phyloP scores from a whole-genome alignment of 2,113 vertebrate genomes.

The Cololabis saira region DNA sequence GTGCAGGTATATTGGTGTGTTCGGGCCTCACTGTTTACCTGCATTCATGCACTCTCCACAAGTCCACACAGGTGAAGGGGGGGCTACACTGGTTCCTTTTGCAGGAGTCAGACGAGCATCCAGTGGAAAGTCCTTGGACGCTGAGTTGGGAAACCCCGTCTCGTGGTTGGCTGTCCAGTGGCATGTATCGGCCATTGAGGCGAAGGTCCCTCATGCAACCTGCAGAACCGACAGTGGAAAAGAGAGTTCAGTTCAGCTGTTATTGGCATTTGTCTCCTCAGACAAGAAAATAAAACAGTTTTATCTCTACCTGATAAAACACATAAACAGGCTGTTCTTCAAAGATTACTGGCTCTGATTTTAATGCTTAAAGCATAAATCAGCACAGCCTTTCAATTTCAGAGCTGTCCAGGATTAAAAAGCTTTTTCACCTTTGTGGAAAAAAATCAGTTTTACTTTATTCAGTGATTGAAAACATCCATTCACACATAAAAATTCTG shows the following conservation, averaged over 20 bases:
- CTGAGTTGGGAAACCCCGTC: conserved; percentile 85
- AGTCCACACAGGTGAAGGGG: conserved; percentile 87
- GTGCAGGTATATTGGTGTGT: not conserved
- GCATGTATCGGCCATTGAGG: conserved; percentile 86
- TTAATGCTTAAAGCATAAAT: too few relatives aligned
- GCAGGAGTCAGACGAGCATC: conserved; percentile 89
- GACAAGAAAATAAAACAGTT: conserved; percentile 5
- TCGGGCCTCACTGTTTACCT: conserved; percentile 72
- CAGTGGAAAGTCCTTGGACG: conserved; percentile 82
- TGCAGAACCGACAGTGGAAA: conserved; percentile 50
- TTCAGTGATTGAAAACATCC: too few relatives aligned
- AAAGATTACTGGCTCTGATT: too few relatives aligned
- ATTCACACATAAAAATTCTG: too few relatives aligned
- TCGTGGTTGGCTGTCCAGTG: conserved; percentile 80
- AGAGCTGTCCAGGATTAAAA: too few relatives aligned
- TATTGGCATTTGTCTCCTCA: not conserved
- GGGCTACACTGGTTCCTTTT: conserved; percentile 86
- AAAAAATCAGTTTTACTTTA: too few relatives aligned
- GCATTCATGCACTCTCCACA: conserved; percentile 92
- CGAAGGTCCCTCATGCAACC: conserved; percentile 90
- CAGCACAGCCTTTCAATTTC: too few relatives aligned
- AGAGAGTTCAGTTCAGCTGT: conserved; percentile 5
- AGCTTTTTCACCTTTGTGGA: too few relatives aligned
- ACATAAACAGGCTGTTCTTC: conserved; percentile 1
- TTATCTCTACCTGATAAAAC: not conserved